A percentile compares a stretch with the other conserved stretches of the same genome.
phyloP scores from a whole-genome alignment of 2,113 vertebrate genomes.

The Donacobius atricapilla region DNA sequence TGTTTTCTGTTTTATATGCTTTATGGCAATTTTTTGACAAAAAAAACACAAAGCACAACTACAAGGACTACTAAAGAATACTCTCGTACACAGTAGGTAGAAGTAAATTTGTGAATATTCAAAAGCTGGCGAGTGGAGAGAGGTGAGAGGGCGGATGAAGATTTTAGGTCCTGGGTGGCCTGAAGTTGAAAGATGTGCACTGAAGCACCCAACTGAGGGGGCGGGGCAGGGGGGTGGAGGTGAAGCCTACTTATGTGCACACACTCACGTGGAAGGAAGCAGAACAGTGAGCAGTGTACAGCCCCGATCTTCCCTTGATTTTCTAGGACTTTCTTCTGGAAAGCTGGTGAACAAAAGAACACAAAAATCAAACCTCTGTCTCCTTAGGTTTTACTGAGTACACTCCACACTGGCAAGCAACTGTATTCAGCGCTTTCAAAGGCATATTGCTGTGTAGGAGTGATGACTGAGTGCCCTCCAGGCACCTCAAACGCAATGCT shows the following conservation, averaged over 20 bases:
- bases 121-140: neutral
- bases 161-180: neutral
- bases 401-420: constrained; percentile 36
- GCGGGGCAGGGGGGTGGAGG: neutral
- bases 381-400: neutral
- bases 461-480: constrained; percentile 75
- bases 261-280: neutral
- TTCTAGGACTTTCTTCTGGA: neutral
- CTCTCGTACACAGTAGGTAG: neutral
- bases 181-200: neutral
- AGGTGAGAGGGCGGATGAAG: neutral
- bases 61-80: neutral
- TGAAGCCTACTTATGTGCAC: neutral
- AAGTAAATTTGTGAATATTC: neutral
- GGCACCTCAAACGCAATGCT: constrained; percentile 74
- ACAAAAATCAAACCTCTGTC: neutral
- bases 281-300: neutral
- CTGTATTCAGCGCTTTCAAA: constrained; percentile 54
- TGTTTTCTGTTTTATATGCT: neutral
- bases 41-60: neutral
- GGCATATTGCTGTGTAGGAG: constrained; percentile 61
- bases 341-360: neutral
- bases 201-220: neutral
- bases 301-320: neutral
- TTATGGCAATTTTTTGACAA: neutral